Conservation (phyloP, 30 jellyfish, hydroid and myxozoan genomes). For the Euphysa ruthae region DNA sequence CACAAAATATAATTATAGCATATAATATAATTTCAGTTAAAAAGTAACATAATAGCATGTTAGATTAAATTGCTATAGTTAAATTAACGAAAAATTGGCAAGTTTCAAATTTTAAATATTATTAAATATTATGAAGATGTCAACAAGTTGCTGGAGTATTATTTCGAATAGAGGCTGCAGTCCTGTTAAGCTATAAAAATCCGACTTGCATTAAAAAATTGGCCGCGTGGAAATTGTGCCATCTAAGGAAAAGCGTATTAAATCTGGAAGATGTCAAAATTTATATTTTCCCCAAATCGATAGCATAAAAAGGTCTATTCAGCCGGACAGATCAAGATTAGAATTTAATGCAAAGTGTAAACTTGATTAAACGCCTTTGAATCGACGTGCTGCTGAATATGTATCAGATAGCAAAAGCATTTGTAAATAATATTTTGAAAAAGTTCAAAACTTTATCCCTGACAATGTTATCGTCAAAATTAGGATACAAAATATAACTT, state of each 20-base stretch:
- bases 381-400: neutral
- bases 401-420: neutral
- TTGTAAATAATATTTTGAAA: too few relatives aligned
- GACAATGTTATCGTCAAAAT: too few relatives aligned
- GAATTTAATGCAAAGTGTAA: neutral
- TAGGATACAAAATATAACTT: too few relatives aligned
- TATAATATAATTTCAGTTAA: neutral
- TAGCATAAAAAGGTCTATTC: neutral
- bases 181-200: neutral
- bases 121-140: neutral
- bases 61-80: too few relatives aligned
- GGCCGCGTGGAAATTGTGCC: slow-evolving; percentile 2
- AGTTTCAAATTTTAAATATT: too few relatives aligned
- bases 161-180: neutral
- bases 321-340: neutral
- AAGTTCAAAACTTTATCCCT: too few relatives aligned
- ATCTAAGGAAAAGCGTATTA: neutral
- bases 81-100: too few relatives aligned
- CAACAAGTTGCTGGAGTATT: neutral
- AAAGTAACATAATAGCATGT: neutral
- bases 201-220: neutral
- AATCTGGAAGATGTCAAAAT: neutral
- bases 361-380: neutral
- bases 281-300: neutral
- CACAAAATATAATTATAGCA: neutral